These are phyloP conservation scores for Colletes latitarsis DNA, from an alignment of 1,140 invertebrate genomes.

Conservation along the genomic window DNA sequence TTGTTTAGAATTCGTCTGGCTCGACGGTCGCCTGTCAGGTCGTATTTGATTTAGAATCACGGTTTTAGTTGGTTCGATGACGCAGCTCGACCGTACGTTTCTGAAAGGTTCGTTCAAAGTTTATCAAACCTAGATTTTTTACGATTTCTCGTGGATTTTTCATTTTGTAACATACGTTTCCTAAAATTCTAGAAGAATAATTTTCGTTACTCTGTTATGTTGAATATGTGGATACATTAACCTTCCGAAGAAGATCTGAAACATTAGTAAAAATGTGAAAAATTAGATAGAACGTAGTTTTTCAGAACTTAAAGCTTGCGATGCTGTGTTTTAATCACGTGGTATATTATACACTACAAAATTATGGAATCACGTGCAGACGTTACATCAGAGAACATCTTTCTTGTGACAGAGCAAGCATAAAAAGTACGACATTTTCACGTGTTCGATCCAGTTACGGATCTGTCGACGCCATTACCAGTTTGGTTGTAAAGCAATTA, in stretches of 20 bases:
- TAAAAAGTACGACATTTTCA: not conserved
- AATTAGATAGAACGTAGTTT: too few species aligned
- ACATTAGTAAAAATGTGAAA: too few species aligned
- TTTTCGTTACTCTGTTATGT: too few species aligned
- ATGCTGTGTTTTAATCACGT: too few species aligned
- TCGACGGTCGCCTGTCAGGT: conserved; percentile 17
- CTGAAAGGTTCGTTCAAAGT: not conserved
- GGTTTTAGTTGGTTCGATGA: not conserved
- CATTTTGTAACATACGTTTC: too few species aligned
- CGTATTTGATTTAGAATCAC: not conserved
- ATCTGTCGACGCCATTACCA: conserved; percentile 6
- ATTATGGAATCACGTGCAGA: too few species aligned
- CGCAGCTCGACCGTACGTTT: conserved; percentile 28
- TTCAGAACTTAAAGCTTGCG: too few species aligned
- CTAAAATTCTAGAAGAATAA: too few species aligned
- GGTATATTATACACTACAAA: too few species aligned
- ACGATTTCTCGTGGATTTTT: not conserved
- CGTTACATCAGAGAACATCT: not conserved
- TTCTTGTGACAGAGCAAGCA: not conserved
- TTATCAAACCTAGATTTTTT: not conserved
- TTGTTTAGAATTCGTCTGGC: conserved; percentile 37
- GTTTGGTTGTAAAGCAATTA: conserved; percentile 15
- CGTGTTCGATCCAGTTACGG: not conserved
- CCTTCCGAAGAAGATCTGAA: too few species aligned
- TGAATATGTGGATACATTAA: too few species aligned